Evolutionary conservation across 2,113 vertebrate species (phyloP).

Genomic region (Turnix velox): DNA sequence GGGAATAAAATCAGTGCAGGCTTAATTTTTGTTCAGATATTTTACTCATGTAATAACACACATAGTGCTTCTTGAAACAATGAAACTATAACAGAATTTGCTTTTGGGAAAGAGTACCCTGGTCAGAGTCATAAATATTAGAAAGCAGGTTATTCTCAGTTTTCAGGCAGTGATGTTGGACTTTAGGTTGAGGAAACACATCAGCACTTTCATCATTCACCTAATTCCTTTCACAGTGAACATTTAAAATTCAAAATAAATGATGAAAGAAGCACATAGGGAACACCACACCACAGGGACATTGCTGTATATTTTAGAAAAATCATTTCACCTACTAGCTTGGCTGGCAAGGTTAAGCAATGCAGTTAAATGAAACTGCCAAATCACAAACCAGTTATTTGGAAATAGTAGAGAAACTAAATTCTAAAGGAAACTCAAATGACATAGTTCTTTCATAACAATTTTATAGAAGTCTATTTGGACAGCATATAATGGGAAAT

Average conservation of each 20-base stretch:
- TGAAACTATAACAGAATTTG: slow-evolving; percentile 6
- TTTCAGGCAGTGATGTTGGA: not conserved
- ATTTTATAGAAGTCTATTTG: not conserved
- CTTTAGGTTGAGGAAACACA: not conserved
- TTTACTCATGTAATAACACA: not conserved
- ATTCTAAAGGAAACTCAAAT: not conserved
- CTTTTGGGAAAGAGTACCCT: not conserved
- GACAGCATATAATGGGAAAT: not conserved
- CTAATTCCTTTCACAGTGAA: not conserved
- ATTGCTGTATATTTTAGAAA: not conserved
- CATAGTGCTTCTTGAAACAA: not conserved
- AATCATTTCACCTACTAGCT: not conserved
- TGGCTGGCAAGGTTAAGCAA: not conserved
- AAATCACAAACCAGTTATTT: not conserved
- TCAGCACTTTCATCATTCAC: not conserved
- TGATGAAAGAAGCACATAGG: not conserved
- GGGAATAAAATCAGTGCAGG: not conserved
- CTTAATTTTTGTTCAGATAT: slow-evolving; percentile 18
- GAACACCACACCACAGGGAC: not conserved
- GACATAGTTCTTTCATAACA: not conserved
- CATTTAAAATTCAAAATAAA: not conserved
- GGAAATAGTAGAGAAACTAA: not conserved
- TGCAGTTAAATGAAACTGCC: not conserved
- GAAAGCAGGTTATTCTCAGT: not conserved
- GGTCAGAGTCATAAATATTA: not conserved